Base-by-base conservation (phyloP, 2,797 vertebrate species). In the Leptodactylus fallax region DNA sequence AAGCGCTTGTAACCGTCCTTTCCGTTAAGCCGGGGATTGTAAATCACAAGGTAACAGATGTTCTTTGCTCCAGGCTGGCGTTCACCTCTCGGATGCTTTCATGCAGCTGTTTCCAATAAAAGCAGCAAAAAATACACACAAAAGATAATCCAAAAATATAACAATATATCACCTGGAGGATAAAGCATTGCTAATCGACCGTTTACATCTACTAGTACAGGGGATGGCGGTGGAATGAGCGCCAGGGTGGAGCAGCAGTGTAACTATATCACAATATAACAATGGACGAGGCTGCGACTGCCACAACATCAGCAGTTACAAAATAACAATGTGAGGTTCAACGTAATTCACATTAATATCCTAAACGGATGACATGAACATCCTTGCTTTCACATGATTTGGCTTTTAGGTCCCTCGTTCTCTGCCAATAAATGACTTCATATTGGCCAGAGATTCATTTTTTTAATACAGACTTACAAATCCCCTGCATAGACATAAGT, bases 31-130 rank as follows among this genome's bases (percentile, higher is more conserved):
- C 53, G 60, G 72, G 87, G 47, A 51, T 76, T 79, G 87, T 88
- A 84, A 58, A 88, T 88, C 65, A 58, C 74, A 4, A 79, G 72
- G 60, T 84, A 79, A 72, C 87, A 84, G 81, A 81, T 88, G 81
- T 23, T 27, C 76, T 58, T 56, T 3, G 81, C 87, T 25, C 25
- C 27, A 3, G 87, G 87, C 81, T 71, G 74, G 19, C 19, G 61
- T 79, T 88, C 87, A 88, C 81, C 81, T 88, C 77, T 71, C 17
- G 21, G 16, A 67, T 58, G 25, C 69, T 51, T 36, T 56, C 47
- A 17, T 56, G 79, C 85, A 87, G 85, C 79, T 87, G 85, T 72
- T 81, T n/a, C 63, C 27, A 23, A 85, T 85, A 85, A 74, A 85
- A 74, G 84, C 63, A 61, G 8, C 55, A 55, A 17, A 71, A 69